phyloP scores from a whole-genome alignment of 2,113 vertebrate genomes.

The Podiceps cristatus region DNA sequence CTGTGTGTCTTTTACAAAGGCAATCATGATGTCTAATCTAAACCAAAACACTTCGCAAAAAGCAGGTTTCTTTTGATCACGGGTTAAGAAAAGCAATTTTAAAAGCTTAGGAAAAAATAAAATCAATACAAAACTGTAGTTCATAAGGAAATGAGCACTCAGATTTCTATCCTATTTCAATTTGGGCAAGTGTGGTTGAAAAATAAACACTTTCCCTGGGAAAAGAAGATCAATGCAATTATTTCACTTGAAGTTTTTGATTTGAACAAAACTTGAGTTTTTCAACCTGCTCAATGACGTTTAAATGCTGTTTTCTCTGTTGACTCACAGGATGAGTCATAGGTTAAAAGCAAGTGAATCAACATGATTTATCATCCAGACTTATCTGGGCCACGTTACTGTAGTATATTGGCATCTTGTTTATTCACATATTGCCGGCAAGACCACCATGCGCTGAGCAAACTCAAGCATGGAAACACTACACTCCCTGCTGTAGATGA shows the following conservation, averaged over 20 bases:
- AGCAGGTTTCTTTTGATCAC: background rate
- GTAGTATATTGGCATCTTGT: constrained; percentile 17
- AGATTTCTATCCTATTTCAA: background rate
- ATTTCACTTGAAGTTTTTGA: background rate
- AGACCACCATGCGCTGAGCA: fast-evolving
- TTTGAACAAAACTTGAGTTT: background rate
- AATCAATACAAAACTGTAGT: background rate
- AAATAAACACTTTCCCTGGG: background rate
- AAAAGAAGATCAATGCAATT: background rate
- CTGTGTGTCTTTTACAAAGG: background rate
- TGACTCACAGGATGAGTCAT: constrained; percentile 54
- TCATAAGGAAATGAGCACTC: background rate
- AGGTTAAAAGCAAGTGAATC: constrained; percentile 12
- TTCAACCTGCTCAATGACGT: background rate
- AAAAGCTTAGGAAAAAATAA: background rate
- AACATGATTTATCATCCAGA: background rate
- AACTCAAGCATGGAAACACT: background rate
- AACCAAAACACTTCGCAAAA: background rate
- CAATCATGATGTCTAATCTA: fast-evolving
- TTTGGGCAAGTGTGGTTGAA: fast-evolving
- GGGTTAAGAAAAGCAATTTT: background rate
- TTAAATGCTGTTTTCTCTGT: background rate
- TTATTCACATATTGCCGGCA: background rate
- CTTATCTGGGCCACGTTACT: constrained; percentile 20
- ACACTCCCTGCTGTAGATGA: background rate